These are phyloP conservation scores for Euzophera pinguis DNA, from an alignment of 2,888 invertebrate genomes.

Conservation along the genomic window DNA sequence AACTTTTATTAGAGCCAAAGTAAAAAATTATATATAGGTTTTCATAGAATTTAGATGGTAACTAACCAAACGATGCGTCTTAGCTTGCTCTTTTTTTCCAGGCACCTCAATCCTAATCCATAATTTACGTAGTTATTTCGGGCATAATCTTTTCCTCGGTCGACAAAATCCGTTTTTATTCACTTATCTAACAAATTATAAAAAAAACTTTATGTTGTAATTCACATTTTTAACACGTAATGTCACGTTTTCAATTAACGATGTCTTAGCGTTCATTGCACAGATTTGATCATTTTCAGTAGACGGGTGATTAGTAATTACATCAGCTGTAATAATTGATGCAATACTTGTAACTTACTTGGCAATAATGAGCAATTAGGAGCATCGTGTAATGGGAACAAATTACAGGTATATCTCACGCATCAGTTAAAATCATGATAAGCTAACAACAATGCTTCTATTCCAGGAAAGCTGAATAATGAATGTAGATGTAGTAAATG, in stretches of 20 bases:
- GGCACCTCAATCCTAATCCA: no score
- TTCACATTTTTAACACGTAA: constrained; percentile 14
- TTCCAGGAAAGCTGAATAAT: neutral
- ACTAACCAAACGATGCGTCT: no score
- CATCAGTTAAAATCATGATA: neutral
- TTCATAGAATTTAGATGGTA: no score
- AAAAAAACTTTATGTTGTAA: neutral
- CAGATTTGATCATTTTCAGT: neutral
- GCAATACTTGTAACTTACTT: neutral
- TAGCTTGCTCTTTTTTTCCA: no score
- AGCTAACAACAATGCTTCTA: neutral
- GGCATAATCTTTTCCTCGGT: no score
- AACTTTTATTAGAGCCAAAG: no score
- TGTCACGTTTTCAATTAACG: constrained; percentile 12
- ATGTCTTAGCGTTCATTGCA: neutral
- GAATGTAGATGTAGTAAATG: no score
- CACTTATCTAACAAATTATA: no score
- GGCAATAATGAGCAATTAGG: neutral
- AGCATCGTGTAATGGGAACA: neutral
- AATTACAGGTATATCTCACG: neutral
- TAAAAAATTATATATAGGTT: no score
- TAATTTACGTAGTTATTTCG: no score
- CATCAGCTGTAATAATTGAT: neutral
- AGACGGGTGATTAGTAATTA: neutral
- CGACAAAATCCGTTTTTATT: no score